A percentile compares a stretch with the other conserved stretches of the same genome.
These are phyloP conservation scores for Piprites chloris DNA, from an alignment of 2,113 vertebrate species.

Conservation along the genomic window DNA sequence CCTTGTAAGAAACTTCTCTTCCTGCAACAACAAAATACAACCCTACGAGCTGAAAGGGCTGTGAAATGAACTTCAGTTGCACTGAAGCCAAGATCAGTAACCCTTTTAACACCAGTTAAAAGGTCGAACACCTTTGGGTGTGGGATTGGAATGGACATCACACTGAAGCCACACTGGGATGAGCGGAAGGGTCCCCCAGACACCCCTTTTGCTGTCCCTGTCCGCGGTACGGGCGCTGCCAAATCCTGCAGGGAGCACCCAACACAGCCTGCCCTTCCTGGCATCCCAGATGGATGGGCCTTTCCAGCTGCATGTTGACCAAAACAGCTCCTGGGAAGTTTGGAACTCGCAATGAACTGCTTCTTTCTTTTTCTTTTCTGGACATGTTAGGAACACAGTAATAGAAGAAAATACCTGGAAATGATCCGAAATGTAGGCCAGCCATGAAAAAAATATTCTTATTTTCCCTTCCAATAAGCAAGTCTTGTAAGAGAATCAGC, in stretches of 20 bases:
- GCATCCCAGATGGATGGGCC: not conserved
- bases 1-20: not conserved
- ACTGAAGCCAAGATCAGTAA: not conserved
- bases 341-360: not conserved
- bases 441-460: not conserved
- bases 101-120: not conserved
- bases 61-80: not conserved
- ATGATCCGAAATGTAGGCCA: not conserved
- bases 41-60: not conserved
- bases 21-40: not conserved
- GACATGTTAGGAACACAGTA: not conserved
- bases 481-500: not conserved
- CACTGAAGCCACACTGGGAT: not conserved
- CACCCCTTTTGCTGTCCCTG: not conserved
- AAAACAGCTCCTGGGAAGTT: not conserved
- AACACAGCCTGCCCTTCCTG: accelerated
- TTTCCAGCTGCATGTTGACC: not conserved
- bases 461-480: not conserved
- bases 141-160: not conserved
- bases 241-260: not conserved
- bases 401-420: not conserved
- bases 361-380: not conserved
- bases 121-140: not conserved
- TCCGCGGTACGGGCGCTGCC: accelerated
- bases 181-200: not conserved